Conservation (phyloP, 2,113 vertebrate species). For the Myotis lucifugus region DNA sequence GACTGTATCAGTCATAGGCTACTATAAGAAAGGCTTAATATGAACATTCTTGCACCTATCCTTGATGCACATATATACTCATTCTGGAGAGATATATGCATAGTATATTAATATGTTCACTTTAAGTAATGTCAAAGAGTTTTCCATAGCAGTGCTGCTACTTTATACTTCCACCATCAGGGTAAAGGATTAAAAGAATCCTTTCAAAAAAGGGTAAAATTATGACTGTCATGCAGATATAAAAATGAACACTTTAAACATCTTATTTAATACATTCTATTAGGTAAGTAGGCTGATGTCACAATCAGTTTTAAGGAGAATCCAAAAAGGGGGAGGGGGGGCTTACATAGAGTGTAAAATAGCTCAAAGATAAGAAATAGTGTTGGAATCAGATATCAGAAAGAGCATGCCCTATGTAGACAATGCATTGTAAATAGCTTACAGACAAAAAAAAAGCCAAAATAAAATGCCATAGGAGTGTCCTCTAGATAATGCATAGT, state of each 20-base stretch:
- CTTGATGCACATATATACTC: neutral
- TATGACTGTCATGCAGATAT: neutral
- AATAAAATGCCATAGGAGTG: neutral
- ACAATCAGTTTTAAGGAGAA: neutral
- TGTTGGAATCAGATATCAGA: neutral
- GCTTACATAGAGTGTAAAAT: neutral
- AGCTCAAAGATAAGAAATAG: neutral
- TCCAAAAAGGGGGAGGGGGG: neutral
- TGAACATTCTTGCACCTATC: neutral
- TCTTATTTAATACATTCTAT: neutral
- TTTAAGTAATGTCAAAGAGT: neutral
- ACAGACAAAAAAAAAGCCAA: neutral
- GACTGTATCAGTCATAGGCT: neutral
- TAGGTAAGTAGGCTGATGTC: neutral
- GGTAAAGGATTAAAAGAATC: neutral
- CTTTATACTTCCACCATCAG: neutral
- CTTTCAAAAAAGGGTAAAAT: neutral
- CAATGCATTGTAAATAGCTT: neutral
- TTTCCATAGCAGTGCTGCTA: neutral
- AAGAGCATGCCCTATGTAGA: neutral
- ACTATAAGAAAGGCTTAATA: neutral
- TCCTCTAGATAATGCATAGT: neutral
- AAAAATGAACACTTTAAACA: neutral
- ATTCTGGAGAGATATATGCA: neutral
- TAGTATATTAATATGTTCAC: neutral